These are phyloP conservation scores for Psittacula cyanocephala DNA, from an alignment of 2,113 vertebrate species.

Conservation along the genomic window DNA sequence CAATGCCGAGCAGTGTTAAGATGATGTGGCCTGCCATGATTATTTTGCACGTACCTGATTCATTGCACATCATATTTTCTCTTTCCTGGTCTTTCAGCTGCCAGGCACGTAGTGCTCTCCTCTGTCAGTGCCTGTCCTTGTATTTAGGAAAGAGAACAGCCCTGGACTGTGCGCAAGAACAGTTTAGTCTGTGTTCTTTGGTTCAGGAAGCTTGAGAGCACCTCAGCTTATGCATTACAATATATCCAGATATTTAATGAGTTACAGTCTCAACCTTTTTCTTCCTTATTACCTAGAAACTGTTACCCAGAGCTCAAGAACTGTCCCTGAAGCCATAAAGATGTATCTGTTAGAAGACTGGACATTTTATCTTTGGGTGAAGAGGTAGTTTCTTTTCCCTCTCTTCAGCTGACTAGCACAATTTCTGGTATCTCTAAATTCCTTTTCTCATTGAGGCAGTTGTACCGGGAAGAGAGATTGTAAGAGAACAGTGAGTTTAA, in stretches of 20 bases:
- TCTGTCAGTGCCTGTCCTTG: slow-evolving; percentile 13
- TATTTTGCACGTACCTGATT: slow-evolving; percentile 34
- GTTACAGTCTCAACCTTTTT: neutral
- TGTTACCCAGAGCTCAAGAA: neutral
- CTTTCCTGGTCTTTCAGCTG: slow-evolving; percentile 4
- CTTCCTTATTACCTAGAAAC: neutral
- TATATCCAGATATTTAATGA: neutral
- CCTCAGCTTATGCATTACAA: neutral
- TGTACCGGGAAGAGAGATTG: neutral
- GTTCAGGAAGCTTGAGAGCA: neutral
- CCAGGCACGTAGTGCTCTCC: slow-evolving; percentile 29
- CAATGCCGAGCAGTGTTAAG: slow-evolving; percentile 38
- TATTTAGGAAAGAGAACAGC: neutral
- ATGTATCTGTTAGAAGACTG: neutral
- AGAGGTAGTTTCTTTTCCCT: neutral
- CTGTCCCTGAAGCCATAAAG: neutral
- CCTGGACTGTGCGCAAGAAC: neutral
- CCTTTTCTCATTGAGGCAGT: neutral
- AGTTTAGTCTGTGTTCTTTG: neutral
- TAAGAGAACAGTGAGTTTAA: neutral
- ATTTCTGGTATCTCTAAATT: neutral
- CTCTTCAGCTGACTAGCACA: neutral
- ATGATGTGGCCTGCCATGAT: neutral
- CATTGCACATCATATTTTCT: slow-evolving; percentile 46
- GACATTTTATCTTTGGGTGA: neutral